phyloP scores from a whole-genome alignment of 2,888 invertebrate genomes.

The Stegophylla sp. region DNA sequence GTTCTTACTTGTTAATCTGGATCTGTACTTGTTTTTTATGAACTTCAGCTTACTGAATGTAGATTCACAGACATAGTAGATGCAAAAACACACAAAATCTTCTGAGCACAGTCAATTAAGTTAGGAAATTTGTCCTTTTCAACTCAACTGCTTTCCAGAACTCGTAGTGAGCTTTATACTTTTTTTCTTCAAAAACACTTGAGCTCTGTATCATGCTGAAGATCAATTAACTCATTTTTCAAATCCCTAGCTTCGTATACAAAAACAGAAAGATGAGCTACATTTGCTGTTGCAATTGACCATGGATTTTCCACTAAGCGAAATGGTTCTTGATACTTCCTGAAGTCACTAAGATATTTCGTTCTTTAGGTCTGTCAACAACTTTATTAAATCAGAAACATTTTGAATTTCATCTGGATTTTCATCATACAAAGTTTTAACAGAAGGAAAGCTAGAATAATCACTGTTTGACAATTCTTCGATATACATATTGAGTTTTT shows the following conservation, averaged over 20 bases:
- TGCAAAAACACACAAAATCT: slow-evolving; percentile 33
- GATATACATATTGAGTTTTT: slow-evolving; percentile 31
- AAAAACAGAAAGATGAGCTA: slow-evolving; percentile 17
- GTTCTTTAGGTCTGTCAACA: slow-evolving; percentile 17
- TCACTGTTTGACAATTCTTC: slow-evolving; percentile 21
- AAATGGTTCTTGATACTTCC: slow-evolving; percentile 15
- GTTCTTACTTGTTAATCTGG: slow-evolving; percentile 6
- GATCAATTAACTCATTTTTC: slow-evolving; percentile 23
- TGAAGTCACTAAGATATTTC: slow-evolving; percentile 18
- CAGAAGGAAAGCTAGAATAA: slow-evolving; percentile 22
- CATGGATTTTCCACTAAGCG: slow-evolving; percentile 7
- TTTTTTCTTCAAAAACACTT: slow-evolving; percentile 20
- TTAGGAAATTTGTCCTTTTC: slow-evolving; percentile 9
- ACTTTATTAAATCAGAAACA: slow-evolving; percentile 19
- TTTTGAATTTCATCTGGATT: slow-evolving; percentile 16
- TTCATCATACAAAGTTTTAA: slow-evolving; percentile 15
- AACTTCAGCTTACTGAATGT: slow-evolving; percentile 22
- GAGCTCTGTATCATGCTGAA: slow-evolving; percentile 14
- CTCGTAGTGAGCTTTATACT: background rate
- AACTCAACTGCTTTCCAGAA: background rate
- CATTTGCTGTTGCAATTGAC: slow-evolving; percentile 14
- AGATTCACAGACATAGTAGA: slow-evolving; percentile 17
- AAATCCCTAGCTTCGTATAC: slow-evolving; percentile 19
- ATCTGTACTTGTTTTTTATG: slow-evolving; percentile 12
- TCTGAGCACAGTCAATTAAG: slow-evolving; percentile 28